phyloP scores from a whole-genome alignment of 2,888 invertebrate species.

The Ischnura elegans region DNA sequence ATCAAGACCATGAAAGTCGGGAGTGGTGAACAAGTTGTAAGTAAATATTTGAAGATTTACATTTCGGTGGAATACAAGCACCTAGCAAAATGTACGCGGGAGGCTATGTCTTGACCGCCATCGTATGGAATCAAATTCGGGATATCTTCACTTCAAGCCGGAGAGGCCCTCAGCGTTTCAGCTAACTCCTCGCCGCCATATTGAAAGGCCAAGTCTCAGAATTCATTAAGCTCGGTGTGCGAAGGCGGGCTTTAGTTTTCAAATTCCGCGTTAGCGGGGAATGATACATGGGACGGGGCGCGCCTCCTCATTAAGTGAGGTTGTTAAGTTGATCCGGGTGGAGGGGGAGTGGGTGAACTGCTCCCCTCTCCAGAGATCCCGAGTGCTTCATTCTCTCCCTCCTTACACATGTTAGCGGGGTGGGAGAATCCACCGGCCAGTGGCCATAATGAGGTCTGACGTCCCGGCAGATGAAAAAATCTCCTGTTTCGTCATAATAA shows the following conservation, averaged over 20 bases:
- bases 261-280: background rate
- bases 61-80: no score
- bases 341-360: no score
- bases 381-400: background rate
- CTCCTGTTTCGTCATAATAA: background rate
- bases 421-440: no score
- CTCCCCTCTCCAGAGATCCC: background rate
- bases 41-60: no score
- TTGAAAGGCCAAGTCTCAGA: background rate
- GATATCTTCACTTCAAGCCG: background rate
- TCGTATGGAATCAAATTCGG: background rate
- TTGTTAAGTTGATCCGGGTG: slow-evolving; percentile 12
- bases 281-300: background rate
- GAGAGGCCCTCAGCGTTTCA: background rate
- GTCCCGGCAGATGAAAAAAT: background rate
- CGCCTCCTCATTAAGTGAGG: slow-evolving; percentile 21
- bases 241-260: slow-evolving; percentile 2
- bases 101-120: no score
- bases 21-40: no score
- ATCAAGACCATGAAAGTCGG: no score
- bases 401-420: background rate
- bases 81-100: no score
- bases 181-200: background rate
- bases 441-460: slow-evolving; percentile 14
- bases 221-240: background rate